Evolutionary conservation across 2,113 vertebrate genomes (phyloP).

Genomic region (Gnathonemus echidnorhynchus): DNA sequence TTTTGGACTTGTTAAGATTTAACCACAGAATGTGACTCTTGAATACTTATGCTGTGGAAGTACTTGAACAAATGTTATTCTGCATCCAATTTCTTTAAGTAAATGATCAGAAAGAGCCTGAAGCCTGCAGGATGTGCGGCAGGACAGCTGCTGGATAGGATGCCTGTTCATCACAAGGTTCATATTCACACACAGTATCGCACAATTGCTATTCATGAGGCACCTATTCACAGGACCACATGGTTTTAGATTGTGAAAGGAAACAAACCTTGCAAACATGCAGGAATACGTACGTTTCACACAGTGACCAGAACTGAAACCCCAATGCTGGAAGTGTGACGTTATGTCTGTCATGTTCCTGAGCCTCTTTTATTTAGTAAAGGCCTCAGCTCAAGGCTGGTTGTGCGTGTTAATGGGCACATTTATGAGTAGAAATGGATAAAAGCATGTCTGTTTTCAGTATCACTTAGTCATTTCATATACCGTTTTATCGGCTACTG

Average conservation of each 20-base stretch:
- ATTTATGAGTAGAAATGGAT: background rate
- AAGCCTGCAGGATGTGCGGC: background rate
- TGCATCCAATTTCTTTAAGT: background rate
- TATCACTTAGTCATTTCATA: background rate
- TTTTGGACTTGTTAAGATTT: background rate
- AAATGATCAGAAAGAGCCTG: background rate
- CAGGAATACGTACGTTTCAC: background rate
- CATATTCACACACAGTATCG: background rate
- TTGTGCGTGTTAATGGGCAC: background rate
- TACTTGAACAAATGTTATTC: background rate
- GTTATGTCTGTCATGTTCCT: background rate
- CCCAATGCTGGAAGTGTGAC: background rate
- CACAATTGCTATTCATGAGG: background rate
- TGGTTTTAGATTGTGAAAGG: background rate
- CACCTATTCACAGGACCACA: background rate
- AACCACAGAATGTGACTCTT: background rate
- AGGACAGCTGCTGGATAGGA: background rate
- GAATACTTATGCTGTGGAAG: background rate
- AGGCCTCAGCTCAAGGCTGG: background rate
- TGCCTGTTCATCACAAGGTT: background rate
- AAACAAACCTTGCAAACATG: background rate
- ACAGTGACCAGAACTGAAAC: background rate
- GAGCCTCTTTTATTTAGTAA: background rate
- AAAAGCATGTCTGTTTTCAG: background rate
- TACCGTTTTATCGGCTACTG: background rate